These are phyloP conservation scores for Tachina fera DNA, from an alignment of 2,888 invertebrate genomes.

Conservation along the genomic window DNA sequence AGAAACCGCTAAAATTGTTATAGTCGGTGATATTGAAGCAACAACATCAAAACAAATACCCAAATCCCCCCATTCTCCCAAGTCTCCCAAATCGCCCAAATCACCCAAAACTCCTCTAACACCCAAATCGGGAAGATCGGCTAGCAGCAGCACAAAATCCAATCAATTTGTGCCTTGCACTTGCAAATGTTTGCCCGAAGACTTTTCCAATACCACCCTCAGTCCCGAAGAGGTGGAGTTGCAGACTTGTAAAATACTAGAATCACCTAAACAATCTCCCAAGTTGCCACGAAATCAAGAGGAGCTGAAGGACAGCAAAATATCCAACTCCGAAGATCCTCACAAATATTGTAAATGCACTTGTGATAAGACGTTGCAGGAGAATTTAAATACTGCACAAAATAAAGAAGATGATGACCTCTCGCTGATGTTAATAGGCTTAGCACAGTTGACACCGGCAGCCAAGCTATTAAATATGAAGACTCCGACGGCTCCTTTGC, in stretches of 20 bases:
- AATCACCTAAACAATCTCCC: slow-evolving; percentile 78
- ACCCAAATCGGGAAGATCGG: slow-evolving; percentile 46
- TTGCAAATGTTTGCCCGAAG: slow-evolving; percentile 82
- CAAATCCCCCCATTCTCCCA: slow-evolving; percentile 67
- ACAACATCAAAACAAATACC: background rate
- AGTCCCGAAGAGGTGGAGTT: slow-evolving; percentile 82
- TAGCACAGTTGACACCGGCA: slow-evolving; percentile 84
- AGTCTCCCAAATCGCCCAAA: slow-evolving; percentile 68
- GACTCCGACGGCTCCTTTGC: slow-evolving; percentile 65
- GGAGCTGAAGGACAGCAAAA: background rate
- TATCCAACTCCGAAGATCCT: slow-evolving; percentile 49
- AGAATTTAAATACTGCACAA: slow-evolving; percentile 52
- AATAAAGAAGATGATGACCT: slow-evolving; percentile 85
- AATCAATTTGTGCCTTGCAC: slow-evolving; percentile 76
- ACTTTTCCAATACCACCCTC: slow-evolving; percentile 80
- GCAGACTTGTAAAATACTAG: slow-evolving; percentile 81
- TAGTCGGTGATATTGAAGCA: slow-evolving; percentile 50
- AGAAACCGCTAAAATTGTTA: slow-evolving; percentile 77
- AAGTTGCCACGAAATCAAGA: slow-evolving; percentile 66
- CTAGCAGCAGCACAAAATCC: slow-evolving; percentile 52
- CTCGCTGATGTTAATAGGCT: slow-evolving; percentile 88
- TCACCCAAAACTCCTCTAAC: slow-evolving; percentile 64
- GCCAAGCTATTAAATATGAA: slow-evolving; percentile 84
- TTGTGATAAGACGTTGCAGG: slow-evolving; percentile 70
- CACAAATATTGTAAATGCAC: slow-evolving; percentile 77